Base-by-base conservation (phyloP, 2,888 invertebrate genomes). In the Archaeoteleia sp. region DNA sequence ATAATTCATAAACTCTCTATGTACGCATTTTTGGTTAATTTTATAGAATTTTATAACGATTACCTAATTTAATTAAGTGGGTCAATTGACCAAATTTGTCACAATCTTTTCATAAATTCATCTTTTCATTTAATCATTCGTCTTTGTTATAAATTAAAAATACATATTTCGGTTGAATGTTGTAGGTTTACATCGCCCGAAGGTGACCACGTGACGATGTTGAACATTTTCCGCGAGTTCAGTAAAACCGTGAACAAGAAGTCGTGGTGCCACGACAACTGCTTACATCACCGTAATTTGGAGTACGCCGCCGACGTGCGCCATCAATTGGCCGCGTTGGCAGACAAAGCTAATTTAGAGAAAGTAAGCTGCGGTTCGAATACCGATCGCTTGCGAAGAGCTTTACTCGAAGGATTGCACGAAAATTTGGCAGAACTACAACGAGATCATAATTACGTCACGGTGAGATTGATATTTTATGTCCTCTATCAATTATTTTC, bases 191-290 rank as follows among this genome's bases (percentile, higher is more conserved):
- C 90, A 55, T 94, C 96, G 0, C 89, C 91, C 12, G 90, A 94
- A 72, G 98, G 99, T 7, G 98, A 99, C 86, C 96, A 96, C 81
- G 87, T 98, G 34, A 97, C 95, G 1, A 87, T 96, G 49, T 87
- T 98, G 8, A 98, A 97, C 84, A 92, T 97, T 27, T 97, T 90
- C 83, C 91, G 91, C 78, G 93, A 91, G 2, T 97, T 90, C 85
- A 90, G 89, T 74, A 91, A 91, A 78, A 88, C 91, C 0, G 90
- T 91, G 1, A 88, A 91, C 67, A 91, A 91, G 77, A 92, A 92
- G 86, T 89, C 72, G 84, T 97, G 96, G 95, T 97, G 97, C 81
- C 91, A 91, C 80, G 95, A 96, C 74, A 95, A 97, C 85, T 96
- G 91, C 82, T 87, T 97, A 43, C 93, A 96, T 82, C 88, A 89